Percentiles rank a stretch among this genome's conserved stretches.
These are phyloP conservation scores for Eupithecia tripunctaria DNA, from an alignment of 2,888 invertebrate genomes.

Conservation along the genomic window DNA sequence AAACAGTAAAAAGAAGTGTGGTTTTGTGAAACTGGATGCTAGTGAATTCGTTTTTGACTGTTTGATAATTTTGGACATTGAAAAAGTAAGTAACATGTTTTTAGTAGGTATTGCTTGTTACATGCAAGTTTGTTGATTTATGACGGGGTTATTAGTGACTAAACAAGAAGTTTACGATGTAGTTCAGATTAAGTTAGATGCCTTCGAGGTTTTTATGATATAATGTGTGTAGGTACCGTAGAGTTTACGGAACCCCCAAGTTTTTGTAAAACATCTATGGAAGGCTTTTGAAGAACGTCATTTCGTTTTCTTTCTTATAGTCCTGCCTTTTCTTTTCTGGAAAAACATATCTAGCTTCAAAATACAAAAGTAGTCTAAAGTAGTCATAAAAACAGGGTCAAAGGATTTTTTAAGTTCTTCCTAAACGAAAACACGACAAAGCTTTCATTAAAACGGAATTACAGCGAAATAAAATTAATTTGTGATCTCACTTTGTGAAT, in stretches of 20 bases:
- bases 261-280: neutral
- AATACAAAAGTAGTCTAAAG: too few relatives aligned
- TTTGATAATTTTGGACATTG: conserved; percentile 46
- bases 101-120: conserved; percentile 40
- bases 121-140: conserved; percentile 31
- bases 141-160: neutral
- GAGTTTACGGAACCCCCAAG: neutral
- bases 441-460: neutral
- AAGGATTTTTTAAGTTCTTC: neutral
- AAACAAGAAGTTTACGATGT: conserved; percentile 26
- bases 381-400: neutral
- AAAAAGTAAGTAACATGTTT: conserved; percentile 53
- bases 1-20: conserved; percentile 52
- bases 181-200: neutral
- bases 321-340: neutral
- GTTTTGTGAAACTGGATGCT: conserved; percentile 54
- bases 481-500: conserved; percentile 5
- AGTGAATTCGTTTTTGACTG: conserved; percentile 48
- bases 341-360: neutral
- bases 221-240: neutral
- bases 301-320: neutral
- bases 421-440: neutral
- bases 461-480: conserved; percentile 1
- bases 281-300: neutral
- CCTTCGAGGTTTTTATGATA: neutral